A percentile compares a stretch with the other conserved stretches of the same genome.
phyloP scores from a whole-genome alignment of 1,140 invertebrate genomes.

The Phocides pigmalion region DNA sequence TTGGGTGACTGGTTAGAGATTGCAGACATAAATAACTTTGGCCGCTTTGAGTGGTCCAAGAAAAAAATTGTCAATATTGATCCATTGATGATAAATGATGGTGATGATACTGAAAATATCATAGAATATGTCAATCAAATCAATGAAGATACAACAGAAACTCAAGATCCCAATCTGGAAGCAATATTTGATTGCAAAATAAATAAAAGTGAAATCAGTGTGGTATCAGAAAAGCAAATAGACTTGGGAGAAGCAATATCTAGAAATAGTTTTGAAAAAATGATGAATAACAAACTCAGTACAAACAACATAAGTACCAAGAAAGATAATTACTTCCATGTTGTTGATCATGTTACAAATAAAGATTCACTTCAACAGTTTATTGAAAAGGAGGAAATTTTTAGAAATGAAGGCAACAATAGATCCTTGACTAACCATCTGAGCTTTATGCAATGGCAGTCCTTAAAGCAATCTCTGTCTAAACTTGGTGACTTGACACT shows the following conservation, averaged over 20 bases:
- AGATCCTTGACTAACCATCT: slow-evolving; percentile 70
- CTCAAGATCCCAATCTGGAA: slow-evolving; percentile 28
- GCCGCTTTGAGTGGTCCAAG: slow-evolving; percentile 62
- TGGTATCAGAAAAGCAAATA: slow-evolving; percentile 16
- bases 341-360: slow-evolving; percentile 55
- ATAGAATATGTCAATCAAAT: slow-evolving; percentile 64
- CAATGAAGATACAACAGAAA: slow-evolving; percentile 45
- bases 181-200: slow-evolving; percentile 30
- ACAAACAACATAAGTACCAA: not conserved
- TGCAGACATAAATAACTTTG: slow-evolving; percentile 74
- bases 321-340: slow-evolving; percentile 47
- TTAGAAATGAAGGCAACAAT: slow-evolving; percentile 57
- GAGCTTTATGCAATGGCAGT: slow-evolving; percentile 79
- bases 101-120: slow-evolving; percentile 59
- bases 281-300: slow-evolving; percentile 15
- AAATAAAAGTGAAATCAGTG: slow-evolving; percentile 6
- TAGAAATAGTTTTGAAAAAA: slow-evolving; percentile 50
- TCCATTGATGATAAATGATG: slow-evolving; percentile 49
- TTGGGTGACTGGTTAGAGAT: slow-evolving; percentile 82
- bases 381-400: slow-evolving; percentile 66
- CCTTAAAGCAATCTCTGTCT: slow-evolving; percentile 55
- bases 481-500: slow-evolving; percentile 45
- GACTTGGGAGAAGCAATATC: slow-evolving; percentile 47
- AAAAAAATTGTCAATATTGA: slow-evolving; percentile 53
- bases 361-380: slow-evolving; percentile 58